phyloP scores from a whole-genome alignment of 2,888 invertebrate genomes.

The Spodoptera littoralis region DNA sequence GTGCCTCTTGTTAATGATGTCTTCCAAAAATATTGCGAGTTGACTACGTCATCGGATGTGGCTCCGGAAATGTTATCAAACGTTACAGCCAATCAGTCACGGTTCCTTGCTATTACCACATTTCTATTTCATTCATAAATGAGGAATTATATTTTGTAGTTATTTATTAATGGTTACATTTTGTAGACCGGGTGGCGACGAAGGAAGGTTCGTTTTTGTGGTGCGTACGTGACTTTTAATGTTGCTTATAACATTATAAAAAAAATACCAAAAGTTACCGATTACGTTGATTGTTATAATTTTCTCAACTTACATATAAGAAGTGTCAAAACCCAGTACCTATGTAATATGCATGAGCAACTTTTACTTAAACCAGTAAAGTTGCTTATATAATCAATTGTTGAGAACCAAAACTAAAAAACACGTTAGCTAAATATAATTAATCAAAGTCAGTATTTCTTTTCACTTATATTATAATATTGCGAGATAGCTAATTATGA shows the following conservation, averaged over 20 bases:
- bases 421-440: too few species aligned
- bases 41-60: constrained; percentile 48
- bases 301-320: too few species aligned
- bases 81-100: constrained; percentile 34
- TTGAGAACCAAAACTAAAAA: too few species aligned
- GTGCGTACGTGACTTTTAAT: background rate
- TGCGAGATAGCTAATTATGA: too few species aligned
- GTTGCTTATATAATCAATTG: too few species aligned
- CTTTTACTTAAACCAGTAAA: too few species aligned
- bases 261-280: too few species aligned
- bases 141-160: constrained; percentile 17
- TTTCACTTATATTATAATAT: too few species aligned
- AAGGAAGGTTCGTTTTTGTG: background rate
- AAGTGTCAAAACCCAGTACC: too few species aligned
- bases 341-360: too few species aligned
- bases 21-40: constrained; percentile 52
- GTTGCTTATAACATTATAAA: background rate
- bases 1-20: constrained; percentile 52
- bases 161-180: constrained; percentile 19
- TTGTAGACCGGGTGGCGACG: constrained; percentile 38
- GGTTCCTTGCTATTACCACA: constrained; percentile 32
- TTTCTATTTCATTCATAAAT: constrained; percentile 42
- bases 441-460: too few species aligned
- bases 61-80: constrained; percentile 52
- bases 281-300: too few species aligned